Conservation (phyloP, 2,113 vertebrate species). For the Peucedramus taeniatus region DNA sequence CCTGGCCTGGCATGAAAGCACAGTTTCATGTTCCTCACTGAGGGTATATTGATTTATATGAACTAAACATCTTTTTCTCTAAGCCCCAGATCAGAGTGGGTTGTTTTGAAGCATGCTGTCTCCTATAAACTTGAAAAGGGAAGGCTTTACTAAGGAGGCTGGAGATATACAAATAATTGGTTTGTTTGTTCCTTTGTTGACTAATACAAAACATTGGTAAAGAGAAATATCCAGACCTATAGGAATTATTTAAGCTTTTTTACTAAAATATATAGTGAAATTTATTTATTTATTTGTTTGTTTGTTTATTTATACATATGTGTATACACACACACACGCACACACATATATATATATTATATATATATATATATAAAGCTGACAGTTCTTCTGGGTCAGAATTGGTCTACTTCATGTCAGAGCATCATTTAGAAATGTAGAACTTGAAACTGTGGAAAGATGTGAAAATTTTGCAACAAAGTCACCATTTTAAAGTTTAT, state of each 20-base stretch:
- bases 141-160: background rate
- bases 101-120: slow-evolving; percentile 3
- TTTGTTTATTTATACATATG: too few species aligned
- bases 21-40: background rate
- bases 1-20: background rate
- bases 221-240: background rate
- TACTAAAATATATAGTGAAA: background rate
- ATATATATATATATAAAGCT: rapidly evolving
- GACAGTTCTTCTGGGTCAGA: background rate
- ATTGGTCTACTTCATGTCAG: background rate
- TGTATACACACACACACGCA: too few species aligned
- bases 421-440: background rate
- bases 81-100: background rate
- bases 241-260: background rate
- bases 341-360: background rate
- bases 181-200: background rate
- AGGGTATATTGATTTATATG: slow-evolving; percentile 25
- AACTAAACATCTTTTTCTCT: background rate
- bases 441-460: background rate
- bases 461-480: background rate
- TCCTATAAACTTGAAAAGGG: background rate
- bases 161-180: background rate
- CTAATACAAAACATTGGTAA: background rate
- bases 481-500: background rate
- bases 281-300: too few species aligned